These are phyloP conservation scores for Leucophora obtusa DNA, from an alignment of 2,888 invertebrate species.

Conservation along the genomic window DNA sequence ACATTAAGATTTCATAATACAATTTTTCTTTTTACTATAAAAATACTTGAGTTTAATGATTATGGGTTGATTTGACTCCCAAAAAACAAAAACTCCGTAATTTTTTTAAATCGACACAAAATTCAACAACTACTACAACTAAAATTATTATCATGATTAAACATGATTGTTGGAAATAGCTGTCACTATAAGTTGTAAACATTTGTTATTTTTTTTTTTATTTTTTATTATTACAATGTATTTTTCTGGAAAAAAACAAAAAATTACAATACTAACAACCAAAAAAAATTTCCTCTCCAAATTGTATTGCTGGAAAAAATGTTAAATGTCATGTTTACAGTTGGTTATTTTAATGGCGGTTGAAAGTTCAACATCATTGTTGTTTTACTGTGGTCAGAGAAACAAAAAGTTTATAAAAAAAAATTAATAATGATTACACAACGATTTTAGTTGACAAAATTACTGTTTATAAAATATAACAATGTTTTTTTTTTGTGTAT, in stretches of 20 bases:
- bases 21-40: neutral
- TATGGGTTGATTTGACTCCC: neutral
- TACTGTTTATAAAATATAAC: neutral
- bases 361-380: constrained; percentile 19
- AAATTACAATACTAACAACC: neutral
- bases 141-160: constrained; percentile 18
- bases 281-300: neutral
- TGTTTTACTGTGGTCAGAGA: constrained; percentile 1
- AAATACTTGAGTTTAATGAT: neutral
- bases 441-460: neutral
- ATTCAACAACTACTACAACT: constrained; percentile 2
- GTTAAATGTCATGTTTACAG: constrained; percentile 27
- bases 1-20: constrained; percentile 25
- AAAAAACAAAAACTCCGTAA: neutral
- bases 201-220: constrained; percentile 6
- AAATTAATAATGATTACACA: neutral
- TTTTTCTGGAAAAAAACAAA: neutral
- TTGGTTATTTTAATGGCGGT: constrained; percentile 25
- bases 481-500: neutral
- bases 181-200: constrained; percentile 15
- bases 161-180: constrained; percentile 12
- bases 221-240: neutral
- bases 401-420: neutral
- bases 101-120: neutral
- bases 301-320: neutral